Percentiles rank a stretch among this genome's conserved stretches.
Evolutionary conservation across 2,888 invertebrate genomes (phyloP).

Genomic region (Folsomia manolachei): DNA sequence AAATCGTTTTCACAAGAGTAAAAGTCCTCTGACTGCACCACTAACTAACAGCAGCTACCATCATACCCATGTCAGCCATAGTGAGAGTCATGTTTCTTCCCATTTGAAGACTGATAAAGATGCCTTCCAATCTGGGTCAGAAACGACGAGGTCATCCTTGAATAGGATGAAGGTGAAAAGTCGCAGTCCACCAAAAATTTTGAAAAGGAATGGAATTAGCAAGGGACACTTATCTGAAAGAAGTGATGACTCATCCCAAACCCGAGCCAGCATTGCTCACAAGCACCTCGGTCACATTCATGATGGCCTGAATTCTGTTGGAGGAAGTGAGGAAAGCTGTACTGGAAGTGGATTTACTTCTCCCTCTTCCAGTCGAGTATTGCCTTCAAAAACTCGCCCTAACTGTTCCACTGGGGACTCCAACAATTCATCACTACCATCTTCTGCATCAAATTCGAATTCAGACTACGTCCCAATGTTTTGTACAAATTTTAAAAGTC

Average conservation of each 20-base stretch:
- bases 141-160: not conserved
- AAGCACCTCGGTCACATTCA: not conserved
- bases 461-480: constrained; percentile 7
- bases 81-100: not conserved
- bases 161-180: not conserved
- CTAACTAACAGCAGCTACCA: not conserved
- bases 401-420: not conserved
- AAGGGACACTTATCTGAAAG: no score
- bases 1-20: not conserved
- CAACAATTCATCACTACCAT: not conserved
- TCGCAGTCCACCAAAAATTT: not conserved
- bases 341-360: constrained; percentile 9
- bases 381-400: not conserved
- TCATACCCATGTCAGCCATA: not conserved
- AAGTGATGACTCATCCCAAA: no score
- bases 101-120: not conserved
- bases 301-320: constrained; percentile 15
- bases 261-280: no score
- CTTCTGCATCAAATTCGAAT: not conserved
- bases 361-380: not conserved
- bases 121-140: no score
- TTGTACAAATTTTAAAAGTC: constrained; percentile 19
- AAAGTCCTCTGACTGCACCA: not conserved
- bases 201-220: no score
- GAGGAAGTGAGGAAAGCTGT: constrained; percentile 11